Base-by-base conservation (phyloP, 2,888 invertebrate genomes). In the Slavum lentiscoides region DNA sequence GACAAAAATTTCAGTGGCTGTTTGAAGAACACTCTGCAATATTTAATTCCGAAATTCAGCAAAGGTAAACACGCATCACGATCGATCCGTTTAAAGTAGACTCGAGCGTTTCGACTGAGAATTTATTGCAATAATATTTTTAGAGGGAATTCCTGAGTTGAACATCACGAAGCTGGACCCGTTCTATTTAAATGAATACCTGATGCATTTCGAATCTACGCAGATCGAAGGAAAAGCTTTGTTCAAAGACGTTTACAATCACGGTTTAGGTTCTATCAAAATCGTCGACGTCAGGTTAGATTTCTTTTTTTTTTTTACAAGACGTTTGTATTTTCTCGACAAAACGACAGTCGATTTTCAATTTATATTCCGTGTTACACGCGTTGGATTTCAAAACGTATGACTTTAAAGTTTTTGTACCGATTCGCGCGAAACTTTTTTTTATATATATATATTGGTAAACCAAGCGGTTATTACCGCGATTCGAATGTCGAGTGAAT, bases 1-100 rank as follows among this genome's bases (percentile, higher is more conserved):
- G 82, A 83, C 23, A 87, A 88, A n/a, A 89, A 91, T 67, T 87
- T 90, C 17, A 90, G 90, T 84, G 89, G 89, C 74, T 91, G 91
- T 84, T 85, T 91, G 49, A 87, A 88, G 81, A 88, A 89, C 19
- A 89, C 89, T 3, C 87, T 91, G 5, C 88, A 89, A 84, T 85
- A 87, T 19, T 88, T 90, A 59, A 84, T 90, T 21, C 86, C 86
- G 13, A 86, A 86, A 53, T 83, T 88, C 19, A 9, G 85, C 43
- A 81, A 83, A 77, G 83, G 83, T 83, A 74, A 17, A 19, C 17
- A 9, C 58, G n/a, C 17, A 59, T 21, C 21, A 11, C 5, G 2
- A 59, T 11, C 23, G 43, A 1, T 30, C 30, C 30, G 6, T 49
- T 49, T 49, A 49, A 21, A 43, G n/a, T 17, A 3, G 15, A n/a